phyloP scores from a whole-genome alignment of 2,888 invertebrate genomes.

The Euplagia quadripunctaria region DNA sequence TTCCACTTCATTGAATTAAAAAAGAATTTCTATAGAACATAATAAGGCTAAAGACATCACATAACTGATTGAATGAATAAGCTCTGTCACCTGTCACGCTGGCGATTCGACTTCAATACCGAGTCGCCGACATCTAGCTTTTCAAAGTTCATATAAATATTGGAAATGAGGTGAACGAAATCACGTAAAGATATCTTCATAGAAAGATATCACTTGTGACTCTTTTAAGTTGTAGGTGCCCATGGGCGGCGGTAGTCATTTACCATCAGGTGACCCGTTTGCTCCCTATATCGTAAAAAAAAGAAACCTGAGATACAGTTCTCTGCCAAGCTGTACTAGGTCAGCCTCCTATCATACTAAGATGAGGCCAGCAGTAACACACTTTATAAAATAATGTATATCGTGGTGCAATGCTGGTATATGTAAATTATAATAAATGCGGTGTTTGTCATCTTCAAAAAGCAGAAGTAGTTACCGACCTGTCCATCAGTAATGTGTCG shows the following conservation, averaged over 20 bases:
- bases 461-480: conserved; percentile 72
- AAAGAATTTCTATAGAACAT: background rate
- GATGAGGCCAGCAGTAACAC: background rate
- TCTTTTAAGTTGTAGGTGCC: no score
- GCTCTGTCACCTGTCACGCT: no score
- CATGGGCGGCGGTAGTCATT: no score
- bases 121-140: no score
- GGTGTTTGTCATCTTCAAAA: background rate
- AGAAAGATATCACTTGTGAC: no score
- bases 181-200: background rate
- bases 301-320: no score
- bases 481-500: conserved; percentile 97
- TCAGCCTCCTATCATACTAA: background rate
- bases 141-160: background rate
- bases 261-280: no score
- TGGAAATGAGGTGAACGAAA: background rate
- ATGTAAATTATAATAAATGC: background rate
- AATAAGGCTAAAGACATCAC: background rate
- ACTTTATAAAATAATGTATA: background rate
- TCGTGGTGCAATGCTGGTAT: background rate
- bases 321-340: background rate
- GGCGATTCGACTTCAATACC: no score
- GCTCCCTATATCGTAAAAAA: no score
- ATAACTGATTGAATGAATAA: no score
- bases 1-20: no score